Evolutionary conservation across 92 coral and sea anemone genomes (phyloP).

Genomic region (Porites cylindrica): DNA sequence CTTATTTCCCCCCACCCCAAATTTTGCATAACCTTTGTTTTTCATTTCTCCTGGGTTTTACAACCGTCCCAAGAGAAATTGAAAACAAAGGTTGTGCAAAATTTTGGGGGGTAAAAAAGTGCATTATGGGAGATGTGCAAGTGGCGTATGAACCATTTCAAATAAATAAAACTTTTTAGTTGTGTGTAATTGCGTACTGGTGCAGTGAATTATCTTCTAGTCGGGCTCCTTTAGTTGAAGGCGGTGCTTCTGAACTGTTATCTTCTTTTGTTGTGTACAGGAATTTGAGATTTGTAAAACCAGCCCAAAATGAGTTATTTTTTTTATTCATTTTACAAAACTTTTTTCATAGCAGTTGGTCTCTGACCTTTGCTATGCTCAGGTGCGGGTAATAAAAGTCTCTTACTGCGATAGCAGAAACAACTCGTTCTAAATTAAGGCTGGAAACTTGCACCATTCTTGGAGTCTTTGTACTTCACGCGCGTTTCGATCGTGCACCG

Average conservation of each 20-base stretch:
- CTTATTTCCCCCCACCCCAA: no score
- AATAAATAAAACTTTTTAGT: not conserved
- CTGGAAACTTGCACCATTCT: not conserved
- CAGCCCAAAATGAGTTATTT: not conserved
- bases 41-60: no score
- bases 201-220: not conserved
- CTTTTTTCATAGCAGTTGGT: not conserved
- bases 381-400: not conserved
- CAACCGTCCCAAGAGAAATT: no score
- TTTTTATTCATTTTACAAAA: no score
- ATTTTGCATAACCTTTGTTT: no score
- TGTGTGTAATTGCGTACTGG: not conserved
- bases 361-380: not conserved
- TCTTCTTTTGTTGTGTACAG: not conserved
- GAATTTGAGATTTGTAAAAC: not conserved
- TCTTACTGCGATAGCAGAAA: not conserved
- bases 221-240: not conserved
- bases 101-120: no score
- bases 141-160: constrained; percentile 1
- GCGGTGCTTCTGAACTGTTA: not conserved
- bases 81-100: no score
- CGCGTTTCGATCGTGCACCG: not conserved
- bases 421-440: not conserved
- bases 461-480: not conserved
- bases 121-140: no score